Evolutionary conservation across 2,113 vertebrate genomes (phyloP).

Genomic region (Hiodon alosoides): DNA sequence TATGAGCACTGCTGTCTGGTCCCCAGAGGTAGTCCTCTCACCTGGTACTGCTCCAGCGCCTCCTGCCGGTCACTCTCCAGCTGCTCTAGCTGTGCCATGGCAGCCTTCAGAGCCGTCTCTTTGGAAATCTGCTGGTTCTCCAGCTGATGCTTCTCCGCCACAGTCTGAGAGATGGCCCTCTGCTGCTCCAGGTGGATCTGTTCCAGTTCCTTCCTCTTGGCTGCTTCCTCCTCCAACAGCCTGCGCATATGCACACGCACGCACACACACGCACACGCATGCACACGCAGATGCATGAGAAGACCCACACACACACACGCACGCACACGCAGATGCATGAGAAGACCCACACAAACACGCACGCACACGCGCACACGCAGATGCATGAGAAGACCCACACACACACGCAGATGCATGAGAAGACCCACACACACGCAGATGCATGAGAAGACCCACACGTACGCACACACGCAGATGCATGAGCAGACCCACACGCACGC

Average conservation of each 20-base stretch:
- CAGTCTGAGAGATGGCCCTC: constrained; percentile 77
- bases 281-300: constrained; percentile 10
- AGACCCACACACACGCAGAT: too few relatives aligned
- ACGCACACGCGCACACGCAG: too few relatives aligned
- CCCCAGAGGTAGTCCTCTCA: constrained; percentile 43
- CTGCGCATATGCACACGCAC: constrained; percentile 51
- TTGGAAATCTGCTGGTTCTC: constrained; percentile 75
- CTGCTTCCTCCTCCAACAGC: constrained; percentile 84
- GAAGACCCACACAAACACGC: neutral
- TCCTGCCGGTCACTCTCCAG: constrained; percentile 80
- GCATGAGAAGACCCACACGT: too few relatives aligned
- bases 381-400: too few relatives aligned
- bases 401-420: too few relatives aligned
- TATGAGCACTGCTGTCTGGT: neutral
- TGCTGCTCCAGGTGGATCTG: constrained; percentile 85
- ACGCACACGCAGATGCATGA: neutral
- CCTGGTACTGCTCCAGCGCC: constrained; percentile 87
- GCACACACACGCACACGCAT: neutral
- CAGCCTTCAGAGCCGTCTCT: constrained; percentile 77
- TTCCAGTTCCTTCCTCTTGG: constrained; percentile 82
- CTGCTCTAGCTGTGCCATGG: constrained; percentile 81
- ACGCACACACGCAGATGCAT: too few relatives aligned
- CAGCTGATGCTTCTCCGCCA: constrained; percentile 89
- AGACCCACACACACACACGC: neutral
- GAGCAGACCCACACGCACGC: too few relatives aligned